phyloP scores from a whole-genome alignment of 2,113 vertebrate genomes.

The Xenotilapia caudafasciata region DNA sequence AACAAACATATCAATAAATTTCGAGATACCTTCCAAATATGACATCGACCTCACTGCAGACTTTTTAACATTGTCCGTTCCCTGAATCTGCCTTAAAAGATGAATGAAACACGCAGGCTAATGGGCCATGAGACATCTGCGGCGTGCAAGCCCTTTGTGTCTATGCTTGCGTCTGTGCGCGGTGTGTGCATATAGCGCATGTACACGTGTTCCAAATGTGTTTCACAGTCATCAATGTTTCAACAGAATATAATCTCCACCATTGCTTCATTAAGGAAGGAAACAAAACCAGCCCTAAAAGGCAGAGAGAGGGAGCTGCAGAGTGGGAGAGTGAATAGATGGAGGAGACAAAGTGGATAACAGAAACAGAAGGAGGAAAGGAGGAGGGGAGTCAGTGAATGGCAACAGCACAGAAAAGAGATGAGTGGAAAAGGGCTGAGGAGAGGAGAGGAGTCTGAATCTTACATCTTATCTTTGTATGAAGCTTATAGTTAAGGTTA shows the following conservation, averaged over 20 bases:
- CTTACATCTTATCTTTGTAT: not conserved
- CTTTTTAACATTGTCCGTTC: not conserved
- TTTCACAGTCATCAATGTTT: slow-evolving; percentile 38
- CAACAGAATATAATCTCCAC: not conserved
- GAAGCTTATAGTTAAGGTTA: not conserved
- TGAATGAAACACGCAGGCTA: not conserved
- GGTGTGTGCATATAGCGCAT: not conserved
- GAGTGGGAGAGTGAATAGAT: slow-evolving; percentile 20
- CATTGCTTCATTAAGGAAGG: slow-evolving; percentile 18
- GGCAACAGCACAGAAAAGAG: slow-evolving; percentile 1
- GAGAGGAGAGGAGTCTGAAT: not conserved
- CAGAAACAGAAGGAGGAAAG: slow-evolving; percentile 26
- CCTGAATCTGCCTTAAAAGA: not conserved
- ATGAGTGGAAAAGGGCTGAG: not conserved
- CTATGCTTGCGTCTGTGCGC: not conserved
- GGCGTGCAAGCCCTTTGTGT: not conserved
- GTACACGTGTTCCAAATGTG: not conserved
- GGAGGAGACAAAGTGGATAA: slow-evolving; percentile 31
- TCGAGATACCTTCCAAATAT: not conserved
- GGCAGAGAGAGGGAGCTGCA: slow-evolving; percentile 4
- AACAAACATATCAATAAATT: not conserved
- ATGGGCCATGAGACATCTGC: not conserved
- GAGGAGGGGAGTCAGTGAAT: slow-evolving; percentile 8
- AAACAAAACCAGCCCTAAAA: slow-evolving; percentile 28
- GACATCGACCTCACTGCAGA: not conserved